phyloP scores from a whole-genome alignment of 2,888 invertebrate species.

The Meliscaeva auricollis region DNA sequence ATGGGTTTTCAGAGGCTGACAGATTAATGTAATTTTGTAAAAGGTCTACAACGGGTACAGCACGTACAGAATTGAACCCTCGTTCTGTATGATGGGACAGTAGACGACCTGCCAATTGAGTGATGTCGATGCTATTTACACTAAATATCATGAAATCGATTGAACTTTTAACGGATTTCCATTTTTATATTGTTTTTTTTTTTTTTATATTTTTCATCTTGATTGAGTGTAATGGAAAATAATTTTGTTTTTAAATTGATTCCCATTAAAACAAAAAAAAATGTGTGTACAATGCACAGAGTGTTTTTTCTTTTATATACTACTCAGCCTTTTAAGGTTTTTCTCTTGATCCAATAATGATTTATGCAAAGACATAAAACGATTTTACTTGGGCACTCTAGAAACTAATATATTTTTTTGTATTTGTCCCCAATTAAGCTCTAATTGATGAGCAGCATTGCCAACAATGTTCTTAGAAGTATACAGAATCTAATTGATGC shows the following conservation, averaged over 20 bases:
- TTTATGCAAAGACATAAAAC: no score
- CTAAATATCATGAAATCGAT: constrained; percentile 50
- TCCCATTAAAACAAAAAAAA: background rate
- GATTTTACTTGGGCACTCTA: no score
- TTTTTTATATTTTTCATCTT: no score
- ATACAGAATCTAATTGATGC: no score
- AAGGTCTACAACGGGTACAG: constrained; percentile 54
- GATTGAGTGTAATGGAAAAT: constrained; percentile 13
- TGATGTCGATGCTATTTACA: constrained; percentile 52
- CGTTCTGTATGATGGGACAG: constrained; percentile 11
- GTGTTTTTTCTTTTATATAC: background rate
- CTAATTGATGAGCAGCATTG: no score
- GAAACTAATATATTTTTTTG: no score
- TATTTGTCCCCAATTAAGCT: no score
- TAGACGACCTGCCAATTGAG: constrained; percentile 65
- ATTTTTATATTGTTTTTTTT: constrained; percentile 21
- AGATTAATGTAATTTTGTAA: constrained; percentile 71
- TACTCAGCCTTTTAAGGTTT: background rate
- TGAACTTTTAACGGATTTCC: constrained; percentile 68
- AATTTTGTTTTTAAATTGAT: constrained; percentile 10
- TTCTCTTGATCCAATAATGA: no score
- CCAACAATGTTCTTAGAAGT: no score
- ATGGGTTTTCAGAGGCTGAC: constrained; percentile 63
- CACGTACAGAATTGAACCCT: constrained; percentile 46
- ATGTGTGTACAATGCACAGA: background rate